phyloP scores from a whole-genome alignment of 1,140 invertebrate genomes.

The Conus betulinus region DNA sequence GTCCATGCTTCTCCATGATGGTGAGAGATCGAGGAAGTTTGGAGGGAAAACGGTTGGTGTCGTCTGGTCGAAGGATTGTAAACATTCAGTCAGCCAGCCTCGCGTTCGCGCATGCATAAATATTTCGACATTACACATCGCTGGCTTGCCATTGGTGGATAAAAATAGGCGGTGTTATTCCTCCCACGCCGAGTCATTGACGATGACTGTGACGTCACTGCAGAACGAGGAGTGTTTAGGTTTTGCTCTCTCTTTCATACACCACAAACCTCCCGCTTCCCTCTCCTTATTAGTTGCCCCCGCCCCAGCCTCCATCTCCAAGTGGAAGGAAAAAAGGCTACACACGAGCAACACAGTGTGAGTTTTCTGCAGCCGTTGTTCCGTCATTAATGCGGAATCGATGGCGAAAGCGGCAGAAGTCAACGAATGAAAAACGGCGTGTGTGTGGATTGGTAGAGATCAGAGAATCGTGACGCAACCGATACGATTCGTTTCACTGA shows the following conservation, averaged over 20 bases:
- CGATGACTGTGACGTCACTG: constrained; percentile 4
- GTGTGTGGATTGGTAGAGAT: too few relatives aligned
- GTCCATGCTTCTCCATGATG: constrained; percentile 22
- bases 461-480: too few relatives aligned
- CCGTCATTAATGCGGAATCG: too few relatives aligned
- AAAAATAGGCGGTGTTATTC: neutral
- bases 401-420: too few relatives aligned
- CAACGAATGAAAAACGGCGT: too few relatives aligned
- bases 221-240: neutral
- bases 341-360: too few relatives aligned
- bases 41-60: neutral
- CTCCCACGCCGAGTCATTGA: constrained; percentile 13
- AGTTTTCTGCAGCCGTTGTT: too few relatives aligned
- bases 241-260: neutral
- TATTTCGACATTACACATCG: neutral
- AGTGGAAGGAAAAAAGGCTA: too few relatives aligned
- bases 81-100: constrained; percentile 2
- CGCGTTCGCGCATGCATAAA: constrained; percentile 14
- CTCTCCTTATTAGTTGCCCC: too few relatives aligned
- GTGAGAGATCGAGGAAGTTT: neutral
- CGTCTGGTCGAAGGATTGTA: neutral
- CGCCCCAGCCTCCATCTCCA: too few relatives aligned
- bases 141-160: neutral
- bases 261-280: too few relatives aligned
- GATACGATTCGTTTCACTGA: too few relatives aligned